Percentiles rank a stretch among this genome's conserved stretches.
Conservation (phyloP, 2,888 invertebrate species). For the Axea sp. region DNA sequence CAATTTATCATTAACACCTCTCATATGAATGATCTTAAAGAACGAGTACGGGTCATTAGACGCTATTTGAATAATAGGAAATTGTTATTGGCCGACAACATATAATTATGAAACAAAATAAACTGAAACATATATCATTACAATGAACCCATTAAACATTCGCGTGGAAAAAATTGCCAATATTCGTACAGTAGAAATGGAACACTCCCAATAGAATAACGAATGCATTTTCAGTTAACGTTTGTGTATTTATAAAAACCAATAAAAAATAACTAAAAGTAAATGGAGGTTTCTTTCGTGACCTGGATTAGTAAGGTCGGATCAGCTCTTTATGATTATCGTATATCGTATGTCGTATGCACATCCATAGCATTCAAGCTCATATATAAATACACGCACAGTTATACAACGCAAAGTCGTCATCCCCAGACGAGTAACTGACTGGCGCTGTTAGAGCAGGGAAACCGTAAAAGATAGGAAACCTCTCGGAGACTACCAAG, state of each 20-base stretch:
- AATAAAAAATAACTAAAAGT: constrained; percentile 8
- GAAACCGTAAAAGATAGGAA: constrained; percentile 79
- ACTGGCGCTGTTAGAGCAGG: constrained; percentile 69
- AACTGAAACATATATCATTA: too few species aligned
- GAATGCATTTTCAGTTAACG: too few species aligned
- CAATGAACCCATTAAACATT: too few species aligned
- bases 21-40: constrained; percentile 3
- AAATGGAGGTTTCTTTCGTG: constrained; percentile 6
- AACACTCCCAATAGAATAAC: too few species aligned
- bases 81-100: too few species aligned
- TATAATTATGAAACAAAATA: too few species aligned
- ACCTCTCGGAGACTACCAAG: constrained; percentile 77
- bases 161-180: too few species aligned
- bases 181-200: too few species aligned
- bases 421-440: constrained; percentile 51
- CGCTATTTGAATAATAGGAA: background rate
- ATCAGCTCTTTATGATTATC: constrained; percentile 12
- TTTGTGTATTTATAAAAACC: too few species aligned
- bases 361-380: background rate
- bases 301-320: constrained; percentile 40
- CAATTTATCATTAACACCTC: constrained; percentile 4
- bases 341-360: constrained; percentile 10
- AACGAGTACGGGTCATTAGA: constrained; percentile 2
- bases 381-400: constrained; percentile 25
- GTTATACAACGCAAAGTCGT: constrained; percentile 39